Evolutionary conservation across 2,888 invertebrate species (phyloP), one percentile per base, ranked within the genome.

Genomic region (Lottia gigantea): DNA sequence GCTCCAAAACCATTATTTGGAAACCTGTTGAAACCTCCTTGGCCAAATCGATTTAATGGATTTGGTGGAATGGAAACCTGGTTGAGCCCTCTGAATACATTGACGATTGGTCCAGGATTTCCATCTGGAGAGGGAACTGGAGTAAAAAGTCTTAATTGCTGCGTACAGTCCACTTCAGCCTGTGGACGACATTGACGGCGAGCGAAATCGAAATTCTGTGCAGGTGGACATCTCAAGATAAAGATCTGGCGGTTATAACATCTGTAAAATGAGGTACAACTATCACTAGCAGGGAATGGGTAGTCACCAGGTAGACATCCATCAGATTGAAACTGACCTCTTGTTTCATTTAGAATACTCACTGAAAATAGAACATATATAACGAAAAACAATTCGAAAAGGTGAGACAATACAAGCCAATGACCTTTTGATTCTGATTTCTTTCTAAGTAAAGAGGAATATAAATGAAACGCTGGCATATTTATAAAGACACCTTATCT

Each of bases 141-240:
- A 12, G 14, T 55, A 23, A 55, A 55, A 23, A 23, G 55, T 23
- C 55, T 19, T 23, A 55, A 23, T 19, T 55, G 55, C 14, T 55
- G 19, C 19, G 19, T 23, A 14, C 55, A 55, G 19, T 23, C 19
- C 11, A 55, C 55, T 55, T 55, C 55, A 23, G 19, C 8, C 23
- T 19, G 23, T 23, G 55, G 55, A 66, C 68, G 68, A 67, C 72
- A 72, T 26, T 69, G 19, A 6, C 69, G 49, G 23, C 62, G 49
- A n/a, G 66, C 64, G 55, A 55, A 55, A 55, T 55, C 55, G 14
- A 55, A 55, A 23, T 23, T 23, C 23, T 55, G 19, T 23, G 19
- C 55, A 55, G 19, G 19, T 14, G 55, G 55, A 55, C 55, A 55
- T 19, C 55, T 19, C 19, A 23, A 55, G 11, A 23, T 19, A 55